Conservation (phyloP, 2,888 invertebrate species). For the Cosmopolites sordidus region DNA sequence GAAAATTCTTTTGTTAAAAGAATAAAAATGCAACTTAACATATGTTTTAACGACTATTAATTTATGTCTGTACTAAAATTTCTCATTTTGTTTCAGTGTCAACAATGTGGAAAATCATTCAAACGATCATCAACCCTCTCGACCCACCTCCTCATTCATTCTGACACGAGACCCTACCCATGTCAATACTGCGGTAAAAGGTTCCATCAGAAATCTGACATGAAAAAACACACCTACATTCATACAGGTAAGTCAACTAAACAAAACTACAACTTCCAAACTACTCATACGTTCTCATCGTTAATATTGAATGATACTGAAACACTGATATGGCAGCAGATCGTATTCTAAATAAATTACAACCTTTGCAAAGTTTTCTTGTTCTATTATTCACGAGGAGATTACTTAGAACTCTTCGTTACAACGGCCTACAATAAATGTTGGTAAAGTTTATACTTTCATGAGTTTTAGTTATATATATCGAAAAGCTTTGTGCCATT, state of each 20-base stretch:
- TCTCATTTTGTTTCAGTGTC: slow-evolving; percentile 54
- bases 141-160: slow-evolving; percentile 95
- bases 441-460: slow-evolving; percentile 17
- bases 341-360: slow-evolving; percentile 19
- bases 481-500: slow-evolving; percentile 1
- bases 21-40: too few relatives aligned
- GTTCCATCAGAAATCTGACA: slow-evolving; percentile 98
- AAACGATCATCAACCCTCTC: slow-evolving; percentile 94
- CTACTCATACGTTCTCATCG: not conserved
- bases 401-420: slow-evolving; percentile 11
- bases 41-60: too few relatives aligned
- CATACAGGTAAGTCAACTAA: slow-evolving; percentile 69
- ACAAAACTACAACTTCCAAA: not conserved
- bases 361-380: slow-evolving; percentile 20
- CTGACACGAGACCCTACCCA: slow-evolving; percentile 94
- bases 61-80: too few relatives aligned
- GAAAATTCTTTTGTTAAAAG: too few relatives aligned
- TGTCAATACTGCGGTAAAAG: slow-evolving; percentile 98
- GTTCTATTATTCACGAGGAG: slow-evolving; percentile 19
- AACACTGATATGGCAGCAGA: slow-evolving; percentile 14
- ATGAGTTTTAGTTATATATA: slow-evolving; percentile 1
- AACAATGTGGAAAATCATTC: slow-evolving; percentile 96
- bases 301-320: slow-evolving; percentile 7
- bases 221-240: slow-evolving; percentile 99
- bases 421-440: slow-evolving; percentile 3